Base-by-base conservation (phyloP, 2,888 invertebrate genomes). In the Dermolepida albohirtum region DNA sequence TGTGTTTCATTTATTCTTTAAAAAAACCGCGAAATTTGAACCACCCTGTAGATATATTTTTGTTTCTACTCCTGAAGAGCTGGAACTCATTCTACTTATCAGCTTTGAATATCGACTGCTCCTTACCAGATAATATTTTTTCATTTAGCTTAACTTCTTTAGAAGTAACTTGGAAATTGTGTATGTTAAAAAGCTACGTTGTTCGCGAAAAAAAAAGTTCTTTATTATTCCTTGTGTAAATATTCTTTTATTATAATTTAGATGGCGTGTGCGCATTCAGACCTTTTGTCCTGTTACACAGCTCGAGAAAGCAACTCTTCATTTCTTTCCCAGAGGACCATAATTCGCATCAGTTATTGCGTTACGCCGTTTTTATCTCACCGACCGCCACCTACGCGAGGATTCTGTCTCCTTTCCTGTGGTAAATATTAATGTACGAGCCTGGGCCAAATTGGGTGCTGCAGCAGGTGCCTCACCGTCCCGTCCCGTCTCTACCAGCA, bases 321-420 rank as follows among this genome's bases (percentile, higher is more conserved):
- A 54, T 54, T 54, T 16, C 29, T 11, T 40, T 40, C 40, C 54
- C 10, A 14, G 40, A 39, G 54, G 39, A 40, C 54, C 40, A n/a
- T 54, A 54, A 40, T 40, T 54, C 54, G 17, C 54, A 54, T 54
- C 54, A 54, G 54, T 54, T 54, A 40, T 40, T 54, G 54, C 54
- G 40, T 54, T 54, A 54, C 40, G 54, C n/a, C 39, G 54, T 40
- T 40, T 54, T 54, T 22, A 54, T 52, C 54, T 39, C 17, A 11
- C 16, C 16, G 17, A 54, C 54, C 40, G 29, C 54, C 54, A 29
- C 54, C 54, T 40, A 39, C 54, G 40, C 16, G 40, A 34, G 34
- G 34, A 7, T 6, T 10, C 8, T n/a, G 40, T 39, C 34, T 11
- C 39, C 17, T 40, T 40, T 6, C 41, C 11, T 16, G 16, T 40